Evolutionary conservation across 2,113 vertebrate genomes (phyloP).

Genomic region (Mobula hypostoma): DNA sequence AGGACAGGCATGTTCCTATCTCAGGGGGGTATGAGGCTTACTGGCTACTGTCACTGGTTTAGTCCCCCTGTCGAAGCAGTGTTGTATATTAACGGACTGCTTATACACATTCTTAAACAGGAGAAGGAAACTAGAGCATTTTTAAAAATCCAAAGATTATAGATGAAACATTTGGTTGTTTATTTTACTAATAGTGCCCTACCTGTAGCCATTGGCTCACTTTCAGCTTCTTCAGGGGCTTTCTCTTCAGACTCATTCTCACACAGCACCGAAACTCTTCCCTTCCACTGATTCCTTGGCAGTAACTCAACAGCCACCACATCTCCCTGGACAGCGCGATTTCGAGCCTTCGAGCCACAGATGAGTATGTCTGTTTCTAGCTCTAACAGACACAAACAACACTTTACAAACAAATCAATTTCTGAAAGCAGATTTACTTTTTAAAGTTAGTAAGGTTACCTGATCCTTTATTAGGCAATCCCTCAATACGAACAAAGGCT

Average conservation of each 20-base stretch:
- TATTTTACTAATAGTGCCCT: neutral
- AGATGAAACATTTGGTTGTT: neutral
- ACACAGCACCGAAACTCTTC: conserved; percentile 66
- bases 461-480: conserved; percentile 66
- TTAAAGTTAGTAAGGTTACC: conserved; percentile 53
- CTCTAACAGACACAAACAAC: conserved; percentile 51
- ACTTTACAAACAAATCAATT: neutral
- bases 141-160: neutral
- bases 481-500: conserved; percentile 71
- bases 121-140: neutral
- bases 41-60: too few species aligned
- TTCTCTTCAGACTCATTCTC: conserved; percentile 71
- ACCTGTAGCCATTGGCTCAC: conserved; percentile 84
- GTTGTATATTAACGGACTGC: neutral
- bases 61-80: too few species aligned
- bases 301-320: conserved; percentile 76
- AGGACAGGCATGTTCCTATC: too few species aligned
- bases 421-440: neutral
- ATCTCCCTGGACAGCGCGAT: conserved; percentile 81
- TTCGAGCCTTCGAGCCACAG: conserved; percentile 71
- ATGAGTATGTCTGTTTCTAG: conserved; percentile 71
- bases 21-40: too few species aligned
- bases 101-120: neutral
- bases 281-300: conserved; percentile 74
- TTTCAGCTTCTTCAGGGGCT: conserved; percentile 55